Evolutionary conservation across 2,888 invertebrate genomes (phyloP).

Genomic region (Scaptomyza caliginosa): DNA sequence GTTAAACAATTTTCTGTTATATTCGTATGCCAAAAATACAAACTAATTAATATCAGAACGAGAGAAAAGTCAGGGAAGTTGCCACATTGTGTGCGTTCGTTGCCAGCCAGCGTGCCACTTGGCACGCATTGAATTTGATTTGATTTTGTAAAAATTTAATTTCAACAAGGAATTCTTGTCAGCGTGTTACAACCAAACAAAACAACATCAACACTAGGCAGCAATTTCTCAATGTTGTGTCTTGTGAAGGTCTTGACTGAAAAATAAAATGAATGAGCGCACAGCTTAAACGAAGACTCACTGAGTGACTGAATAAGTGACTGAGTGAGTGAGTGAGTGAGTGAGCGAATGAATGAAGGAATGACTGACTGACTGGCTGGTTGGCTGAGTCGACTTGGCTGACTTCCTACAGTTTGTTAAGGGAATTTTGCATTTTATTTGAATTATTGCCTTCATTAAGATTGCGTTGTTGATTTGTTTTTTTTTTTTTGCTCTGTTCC

Average conservation of each 20-base stretch:
- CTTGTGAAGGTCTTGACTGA: constrained; percentile 23
- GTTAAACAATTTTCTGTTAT: constrained; percentile 73
- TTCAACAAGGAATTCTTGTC: constrained; percentile 71
- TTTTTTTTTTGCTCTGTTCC: constrained; percentile 1
- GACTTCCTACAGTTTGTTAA: constrained; percentile 68
- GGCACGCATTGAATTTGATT: constrained; percentile 71
- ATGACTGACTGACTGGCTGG: constrained; percentile 52
- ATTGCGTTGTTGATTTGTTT: constrained; percentile 76
- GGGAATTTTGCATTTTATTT: constrained; percentile 79
- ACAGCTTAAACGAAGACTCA: constrained; percentile 19
- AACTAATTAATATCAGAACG: constrained; percentile 70
- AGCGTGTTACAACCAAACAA: constrained; percentile 24
- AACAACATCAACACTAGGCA: constrained; percentile 54
- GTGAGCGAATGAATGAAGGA: constrained; percentile 29
- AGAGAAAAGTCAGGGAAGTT: constrained; percentile 27
- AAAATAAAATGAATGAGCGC: constrained; percentile 50
- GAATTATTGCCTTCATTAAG: constrained; percentile 80
- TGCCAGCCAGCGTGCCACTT: constrained; percentile 25
- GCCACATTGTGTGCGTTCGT: constrained; percentile 22
- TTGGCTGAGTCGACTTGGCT: constrained; percentile 49
- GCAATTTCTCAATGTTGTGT: constrained; percentile 70
- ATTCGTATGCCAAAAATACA: constrained; percentile 76
- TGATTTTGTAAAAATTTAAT: constrained; percentile 77
- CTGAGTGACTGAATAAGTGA: constrained; percentile 15
- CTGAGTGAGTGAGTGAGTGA: constrained; percentile 17